These are phyloP conservation scores for Numida meleagris DNA, from an alignment of 2,113 vertebrate species.

Conservation along the genomic window DNA sequence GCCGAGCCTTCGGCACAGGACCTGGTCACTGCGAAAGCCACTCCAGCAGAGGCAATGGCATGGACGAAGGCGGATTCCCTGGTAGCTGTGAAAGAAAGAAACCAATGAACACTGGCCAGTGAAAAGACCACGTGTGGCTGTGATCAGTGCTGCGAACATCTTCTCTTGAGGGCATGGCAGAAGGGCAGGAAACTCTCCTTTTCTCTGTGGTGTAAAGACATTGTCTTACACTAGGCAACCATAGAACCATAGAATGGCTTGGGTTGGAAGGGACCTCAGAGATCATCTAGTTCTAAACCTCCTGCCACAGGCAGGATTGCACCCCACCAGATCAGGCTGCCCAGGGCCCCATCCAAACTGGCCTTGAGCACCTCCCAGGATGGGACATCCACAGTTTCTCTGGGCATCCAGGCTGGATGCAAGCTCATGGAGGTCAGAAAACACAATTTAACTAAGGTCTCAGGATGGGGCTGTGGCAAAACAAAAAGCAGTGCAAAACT, in stretches of 20 bases:
- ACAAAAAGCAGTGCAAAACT: background rate
- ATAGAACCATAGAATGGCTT: background rate
- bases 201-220: background rate
- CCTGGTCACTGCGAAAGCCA: slow-evolving; percentile 93
- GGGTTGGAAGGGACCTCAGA: no score
- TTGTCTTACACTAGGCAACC: background rate
- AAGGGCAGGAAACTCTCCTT: background rate
- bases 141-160: background rate
- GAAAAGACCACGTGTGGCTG: background rate
- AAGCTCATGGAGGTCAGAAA: slow-evolving; percentile 2
- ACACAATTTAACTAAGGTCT: background rate
- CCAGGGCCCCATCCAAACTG: no score
- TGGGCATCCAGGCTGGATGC: background rate
- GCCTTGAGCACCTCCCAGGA: no score
- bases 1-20: slow-evolving; percentile 92
- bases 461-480: background rate
- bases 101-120: background rate
- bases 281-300: no score
- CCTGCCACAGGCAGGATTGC: no score
- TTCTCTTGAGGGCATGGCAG: background rate
- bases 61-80: slow-evolving; percentile 96
- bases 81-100: slow-evolving; percentile 83
- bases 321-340: no score
- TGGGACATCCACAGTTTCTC: no score
- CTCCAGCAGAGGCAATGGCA: slow-evolving; percentile 93